phyloP scores from a whole-genome alignment of 2,113 vertebrate species.

The Jacana jacana region DNA sequence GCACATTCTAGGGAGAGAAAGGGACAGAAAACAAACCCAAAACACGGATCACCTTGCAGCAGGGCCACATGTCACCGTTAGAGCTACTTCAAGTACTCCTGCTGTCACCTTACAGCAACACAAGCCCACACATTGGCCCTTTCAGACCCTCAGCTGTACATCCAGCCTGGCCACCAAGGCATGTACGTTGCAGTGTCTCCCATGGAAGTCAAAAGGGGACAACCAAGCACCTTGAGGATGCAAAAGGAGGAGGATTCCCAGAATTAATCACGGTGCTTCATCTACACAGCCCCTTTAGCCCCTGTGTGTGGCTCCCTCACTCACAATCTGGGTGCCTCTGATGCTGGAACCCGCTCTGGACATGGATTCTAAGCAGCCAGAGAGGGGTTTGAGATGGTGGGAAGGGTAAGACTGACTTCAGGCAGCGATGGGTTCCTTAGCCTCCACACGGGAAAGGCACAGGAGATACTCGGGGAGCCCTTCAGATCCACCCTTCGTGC shows the following conservation, averaged over 20 bases:
- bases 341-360: neutral
- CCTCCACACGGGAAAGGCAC: neutral
- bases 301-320: neutral
- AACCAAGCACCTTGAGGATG: neutral
- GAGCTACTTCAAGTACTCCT: neutral
- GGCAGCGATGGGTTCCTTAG: no score
- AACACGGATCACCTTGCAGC: neutral
- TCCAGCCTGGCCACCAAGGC: neutral
- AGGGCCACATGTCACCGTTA: neutral
- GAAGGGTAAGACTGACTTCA: neutral
- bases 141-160: neutral
- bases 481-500: neutral
- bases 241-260: neutral
- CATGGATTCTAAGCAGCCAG: neutral
- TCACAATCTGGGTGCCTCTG: neutral
- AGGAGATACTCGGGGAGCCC: neutral
- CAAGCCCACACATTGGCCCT: no score
- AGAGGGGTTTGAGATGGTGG: neutral
- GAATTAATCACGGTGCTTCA: neutral
- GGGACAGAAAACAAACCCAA: neutral
- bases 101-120: neutral
- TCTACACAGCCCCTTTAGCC: neutral
- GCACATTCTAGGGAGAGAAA: slow-evolving; percentile 71
- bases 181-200: fast-evolving
- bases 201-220: neutral